Evolutionary conservation across 1,140 invertebrate genomes (phyloP).

Genomic region (Nasonia giraulti): DNA sequence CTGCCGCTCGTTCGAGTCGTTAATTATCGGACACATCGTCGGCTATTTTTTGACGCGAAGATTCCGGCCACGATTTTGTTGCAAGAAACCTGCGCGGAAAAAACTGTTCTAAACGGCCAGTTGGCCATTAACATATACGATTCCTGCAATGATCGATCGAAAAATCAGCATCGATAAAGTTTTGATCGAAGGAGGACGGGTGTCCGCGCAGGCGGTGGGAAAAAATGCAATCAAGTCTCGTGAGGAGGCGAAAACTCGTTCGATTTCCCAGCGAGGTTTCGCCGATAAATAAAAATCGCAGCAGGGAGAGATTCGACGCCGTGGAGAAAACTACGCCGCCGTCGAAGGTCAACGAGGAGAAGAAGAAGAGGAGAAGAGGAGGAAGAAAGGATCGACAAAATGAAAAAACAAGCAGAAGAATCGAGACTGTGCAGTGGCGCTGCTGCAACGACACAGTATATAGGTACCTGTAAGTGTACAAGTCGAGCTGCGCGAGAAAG

Average conservation of each 20-base stretch:
- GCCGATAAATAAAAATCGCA: neutral
- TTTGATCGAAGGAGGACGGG: neutral
- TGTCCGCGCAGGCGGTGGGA: neutral
- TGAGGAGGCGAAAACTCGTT: neutral
- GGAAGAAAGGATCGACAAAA: neutral
- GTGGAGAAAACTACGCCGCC: neutral
- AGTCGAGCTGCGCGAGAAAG: neutral
- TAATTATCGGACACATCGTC: neutral
- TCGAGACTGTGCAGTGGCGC: neutral
- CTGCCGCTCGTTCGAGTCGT: neutral
- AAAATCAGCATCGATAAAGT: neutral
- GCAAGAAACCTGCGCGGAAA: neutral
- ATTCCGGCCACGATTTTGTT: neutral
- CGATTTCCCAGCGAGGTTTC: neutral
- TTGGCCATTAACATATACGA: neutral
- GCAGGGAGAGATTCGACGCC: neutral
- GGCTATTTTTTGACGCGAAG: neutral
- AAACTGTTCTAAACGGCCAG: neutral
- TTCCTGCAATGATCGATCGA: neutral
- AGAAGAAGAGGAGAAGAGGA: neutral
- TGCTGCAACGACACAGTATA: neutral
- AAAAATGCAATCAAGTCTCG: neutral
- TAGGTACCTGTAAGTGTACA: neutral
- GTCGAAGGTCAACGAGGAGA: neutral
- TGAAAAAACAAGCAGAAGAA: neutral